Base-by-base conservation (phyloP, 1,140 invertebrate genomes). In the Drosophila mauritiana region DNA sequence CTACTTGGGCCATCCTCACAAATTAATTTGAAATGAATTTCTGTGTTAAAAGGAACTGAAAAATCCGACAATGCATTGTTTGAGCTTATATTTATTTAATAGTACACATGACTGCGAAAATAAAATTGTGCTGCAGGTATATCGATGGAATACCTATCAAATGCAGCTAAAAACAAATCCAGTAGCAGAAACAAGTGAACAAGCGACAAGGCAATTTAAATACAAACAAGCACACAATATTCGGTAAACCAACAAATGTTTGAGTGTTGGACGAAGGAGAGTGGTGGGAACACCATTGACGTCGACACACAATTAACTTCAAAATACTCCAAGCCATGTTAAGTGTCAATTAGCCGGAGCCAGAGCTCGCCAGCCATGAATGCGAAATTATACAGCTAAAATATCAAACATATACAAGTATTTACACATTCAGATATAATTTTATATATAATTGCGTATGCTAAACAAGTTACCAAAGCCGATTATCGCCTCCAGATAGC, bases 231-330 rank as follows among this genome's bases (percentile, higher is more conserved):
- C 74, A 63, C 68, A 65, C 51, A 78, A 61, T 61, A 77, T 70
- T 77, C 58, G 53, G 65, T 31, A 55, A 64, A 72, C 56, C 54
- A 72, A 72, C 80, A 61, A 69, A 52, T 89, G 84, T 78, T 67
- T 40, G 70, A 67, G 62, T 49, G 46, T 63, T 42, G 45, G 15
- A 52, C 7, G 17, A 20, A 17, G 61, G 37, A 39, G 34, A 43
- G 51, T 15, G 40, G 55, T 57, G 63, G 61, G 13, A 54, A 48
- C 65, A 72, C 55, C 51, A 74, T 65, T 76, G 82, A 88, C 73
- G 79, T 77, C 83, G 83, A 88, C 84, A 89, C 72, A 79, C 83
- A 88, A 88, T 88, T 88, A 88, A 88, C 73, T 88, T 80, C 64
- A 80, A 88, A 88, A 88, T 89, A 89, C 84, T 88, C 58, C 57